These are phyloP conservation scores for Antennarius maculatus DNA, from an alignment of 2,797 vertebrate species.

Conservation along the genomic window DNA sequence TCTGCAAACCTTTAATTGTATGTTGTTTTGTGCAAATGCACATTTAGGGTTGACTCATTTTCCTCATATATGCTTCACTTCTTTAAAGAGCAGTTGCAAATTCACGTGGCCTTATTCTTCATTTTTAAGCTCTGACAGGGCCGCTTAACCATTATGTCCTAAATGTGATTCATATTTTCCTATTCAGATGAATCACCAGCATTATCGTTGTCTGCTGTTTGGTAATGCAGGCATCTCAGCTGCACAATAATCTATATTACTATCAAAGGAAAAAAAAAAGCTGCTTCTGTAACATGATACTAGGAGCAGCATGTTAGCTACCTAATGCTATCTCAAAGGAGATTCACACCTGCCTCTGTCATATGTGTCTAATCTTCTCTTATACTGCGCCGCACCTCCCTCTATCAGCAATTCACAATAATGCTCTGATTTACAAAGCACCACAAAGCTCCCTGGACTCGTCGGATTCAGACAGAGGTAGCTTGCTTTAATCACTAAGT, in stretches of 20 bases:
- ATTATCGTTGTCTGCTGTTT: not conserved
- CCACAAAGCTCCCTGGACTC: not conserved
- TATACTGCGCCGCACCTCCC: not conserved
- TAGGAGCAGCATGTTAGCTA: conserved; percentile 8
- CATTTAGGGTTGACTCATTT: conserved; percentile 49
- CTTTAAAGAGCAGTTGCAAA: conserved; percentile 25
- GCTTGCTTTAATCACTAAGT: conserved; percentile 13
- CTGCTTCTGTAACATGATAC: conserved; percentile 4
- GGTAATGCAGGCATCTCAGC: conserved; percentile 8
- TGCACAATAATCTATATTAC: not conserved
- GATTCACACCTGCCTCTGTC: not conserved
- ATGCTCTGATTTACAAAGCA: conserved; percentile 6
- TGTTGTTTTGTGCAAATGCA: conserved; percentile 33
- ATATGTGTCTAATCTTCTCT: conserved; percentile 25
- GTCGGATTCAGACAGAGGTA: conserved; percentile 16
- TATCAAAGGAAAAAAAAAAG: not conserved
- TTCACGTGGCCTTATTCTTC: conserved; percentile 15
- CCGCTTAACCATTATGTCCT: not conserved
- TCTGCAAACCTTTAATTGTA: conserved; percentile 62
- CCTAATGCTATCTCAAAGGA: not conserved
- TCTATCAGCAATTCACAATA: conserved; percentile 24
- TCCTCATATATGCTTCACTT: conserved; percentile 35
- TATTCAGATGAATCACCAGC: not conserved
- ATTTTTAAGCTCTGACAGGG: conserved; percentile 20
- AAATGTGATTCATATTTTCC: conserved; percentile 12